Evolutionary conservation across 23 tunicate species (phyloP), one percentile per base, ranked within the genome.

Genomic region (Ciona savignyi): DNA sequence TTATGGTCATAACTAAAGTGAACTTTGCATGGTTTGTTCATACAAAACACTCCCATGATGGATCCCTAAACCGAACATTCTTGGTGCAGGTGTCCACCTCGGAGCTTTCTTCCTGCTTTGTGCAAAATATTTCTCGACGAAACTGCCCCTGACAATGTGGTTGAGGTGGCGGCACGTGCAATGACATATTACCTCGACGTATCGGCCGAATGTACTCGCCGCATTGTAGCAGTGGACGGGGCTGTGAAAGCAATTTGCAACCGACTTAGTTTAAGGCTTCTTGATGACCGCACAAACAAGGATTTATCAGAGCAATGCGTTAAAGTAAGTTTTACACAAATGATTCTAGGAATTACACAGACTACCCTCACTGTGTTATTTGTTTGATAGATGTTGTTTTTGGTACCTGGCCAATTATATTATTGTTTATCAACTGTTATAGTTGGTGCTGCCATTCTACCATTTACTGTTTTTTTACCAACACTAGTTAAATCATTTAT

Each of bases 91-190:
- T 90, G 86, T 63, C 97, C 97, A 9, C 97, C 97, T 32, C 49
- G 97, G 62, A 90, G 85, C 79, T 90, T 90, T 70, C 82, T 90
- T 33, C 97, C 97, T 6, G 97, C 97, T 61, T 63, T 90, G 35
- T 90, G 97, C 79, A 90, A 90, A 48, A 90, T 90, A 60, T 90
- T 90, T 68, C 65, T 90, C 35, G 97, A 90, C 66, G 97, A 90
- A 35, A 73, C 90, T 1, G 97, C 97, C 21, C 97, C 97, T 20
- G 97, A 90, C 15, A 90, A 90, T 79, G 90, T 90, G 19, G 49
- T 90, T 24, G 97, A 90, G 80, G 97, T 90, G 15, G 81, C 97
- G 70, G 97, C 97, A 0, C 85, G 97, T 23, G 97, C 97, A 1
- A 83, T 90, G 22, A 90, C 97, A 30, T 90, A 90, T 70, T 90